Conservation (phyloP, 2,797 vertebrate species). For the Taenioides sp. region DNA sequence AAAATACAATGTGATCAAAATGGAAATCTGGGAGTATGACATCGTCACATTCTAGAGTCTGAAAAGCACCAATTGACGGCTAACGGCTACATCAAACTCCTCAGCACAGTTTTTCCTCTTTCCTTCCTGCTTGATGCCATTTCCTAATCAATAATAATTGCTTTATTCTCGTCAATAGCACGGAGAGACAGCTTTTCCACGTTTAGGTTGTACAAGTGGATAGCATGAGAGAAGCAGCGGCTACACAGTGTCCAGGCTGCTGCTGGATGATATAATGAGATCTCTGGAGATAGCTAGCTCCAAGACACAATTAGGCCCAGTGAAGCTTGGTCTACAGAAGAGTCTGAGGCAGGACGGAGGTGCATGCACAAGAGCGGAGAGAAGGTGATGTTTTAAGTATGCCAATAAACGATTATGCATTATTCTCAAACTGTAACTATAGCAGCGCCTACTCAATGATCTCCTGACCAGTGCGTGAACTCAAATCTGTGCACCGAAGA, state of each 20-base stretch:
- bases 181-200: slow-evolving; percentile 49
- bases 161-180: slow-evolving; percentile 58
- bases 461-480: not conserved
- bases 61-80: not conserved
- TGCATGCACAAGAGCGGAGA: slow-evolving; percentile 8
- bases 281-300: slow-evolving; percentile 80
- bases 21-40: no score
- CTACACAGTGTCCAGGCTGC: slow-evolving; percentile 69
- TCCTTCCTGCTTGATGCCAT: slow-evolving; percentile 47
- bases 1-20: no score
- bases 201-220: slow-evolving; percentile 63
- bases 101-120: slow-evolving; percentile 50
- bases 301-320: slow-evolving; percentile 78
- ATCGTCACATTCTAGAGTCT: no score
- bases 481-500: not conserved
- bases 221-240: slow-evolving; percentile 53
- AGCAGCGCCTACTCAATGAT: not conserved
- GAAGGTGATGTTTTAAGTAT: slow-evolving; percentile 21
- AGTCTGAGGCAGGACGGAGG: slow-evolving; percentile 43
- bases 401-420: slow-evolving; percentile 19
- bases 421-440: not conserved
- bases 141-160: slow-evolving; percentile 70
- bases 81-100: slow-evolving; percentile 37
- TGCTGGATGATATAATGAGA: slow-evolving; percentile 82
- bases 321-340: slow-evolving; percentile 53